Evolutionary conservation across 2,888 invertebrate genomes (phyloP), one percentile per base, ranked within the genome.

Genomic region (Hesperia comma): DNA sequence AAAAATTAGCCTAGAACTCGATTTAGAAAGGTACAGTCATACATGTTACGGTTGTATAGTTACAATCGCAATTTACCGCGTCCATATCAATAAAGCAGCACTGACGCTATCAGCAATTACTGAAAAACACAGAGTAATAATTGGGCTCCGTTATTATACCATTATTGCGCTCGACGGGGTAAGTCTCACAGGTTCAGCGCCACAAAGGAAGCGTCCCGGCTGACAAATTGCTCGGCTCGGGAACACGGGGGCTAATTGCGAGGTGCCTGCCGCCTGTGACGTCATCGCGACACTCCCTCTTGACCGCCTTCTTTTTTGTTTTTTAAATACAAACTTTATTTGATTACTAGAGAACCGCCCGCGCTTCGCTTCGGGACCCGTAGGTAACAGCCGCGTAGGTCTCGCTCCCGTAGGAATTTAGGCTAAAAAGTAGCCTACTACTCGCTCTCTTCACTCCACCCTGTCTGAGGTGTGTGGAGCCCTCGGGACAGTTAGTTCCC

Each of bases 221-320:
- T 53, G 53, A 53, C 53, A 53, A 53, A 53, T 53, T 53, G 53
- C 53, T n/a, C 53, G 26, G 53, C 53, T 53, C 26, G n/a, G 26
- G 26, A 53, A 49, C 49, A 49, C 49, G 49, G 49, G 49, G 49
- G 49, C 49, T 49, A 49, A 49, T 49, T 49, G 49, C 49, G 49
- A 41, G 40, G 19, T 19, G 49, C 49, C 49, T 49, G 26, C 6
- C 53, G 32, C 26, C 32, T 21, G 53, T 53, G 53, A 53, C 53
- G 53, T 53, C 53, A 53, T n/a, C 19, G 53, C 26, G 8, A 6
- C 32, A 32, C 19, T 26, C 53, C 26, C 53, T 26, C 53, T 53
- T 53, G 53, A 53, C 53, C 49, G 49, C 7, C 14, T 53, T 53
- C 32, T 53, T 53, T 26, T 26, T 32, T n/a, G 26, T 26, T 32